These are phyloP conservation scores for Cancer borealis DNA, from an alignment of 2,888 invertebrate species.

Conservation along the genomic window DNA sequence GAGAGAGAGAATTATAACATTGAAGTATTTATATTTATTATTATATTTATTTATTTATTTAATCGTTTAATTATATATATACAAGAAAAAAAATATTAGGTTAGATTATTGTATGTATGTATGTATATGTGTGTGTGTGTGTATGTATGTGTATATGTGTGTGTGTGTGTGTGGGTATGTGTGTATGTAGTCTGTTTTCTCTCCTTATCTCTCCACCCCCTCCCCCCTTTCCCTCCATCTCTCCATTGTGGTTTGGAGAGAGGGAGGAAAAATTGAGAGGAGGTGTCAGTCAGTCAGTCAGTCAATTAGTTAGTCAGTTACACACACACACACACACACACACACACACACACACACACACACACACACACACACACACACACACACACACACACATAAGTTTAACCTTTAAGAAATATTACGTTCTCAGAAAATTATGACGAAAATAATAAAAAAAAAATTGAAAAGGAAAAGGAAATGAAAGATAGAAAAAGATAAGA, in stretches of 20 bases:
- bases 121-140: too few species aligned
- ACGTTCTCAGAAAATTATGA: not conserved
- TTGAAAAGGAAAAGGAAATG: not conserved
- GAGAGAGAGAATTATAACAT: too few species aligned
- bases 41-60: too few species aligned
- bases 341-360: conserved; percentile 54
- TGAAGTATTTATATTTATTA: too few species aligned
- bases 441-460: not conserved
- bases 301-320: too few species aligned
- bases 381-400: conserved; percentile 50
- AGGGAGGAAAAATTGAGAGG: too few species aligned
- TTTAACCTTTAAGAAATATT: not conserved
- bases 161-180: too few species aligned
- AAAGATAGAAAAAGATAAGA: not conserved
- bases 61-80: too few species aligned
- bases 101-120: too few species aligned
- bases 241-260: not conserved
- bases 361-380: conserved; percentile 53
- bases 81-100: too few species aligned
- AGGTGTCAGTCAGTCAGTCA: too few species aligned
- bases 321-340: conserved; percentile 50
- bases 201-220: not conserved
- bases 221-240: not conserved
- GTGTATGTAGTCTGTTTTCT: not conserved
- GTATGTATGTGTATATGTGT: too few species aligned